These are phyloP conservation scores for Parnassius smintheus DNA, from an alignment of 2,888 invertebrate species.

Conservation along the genomic window DNA sequence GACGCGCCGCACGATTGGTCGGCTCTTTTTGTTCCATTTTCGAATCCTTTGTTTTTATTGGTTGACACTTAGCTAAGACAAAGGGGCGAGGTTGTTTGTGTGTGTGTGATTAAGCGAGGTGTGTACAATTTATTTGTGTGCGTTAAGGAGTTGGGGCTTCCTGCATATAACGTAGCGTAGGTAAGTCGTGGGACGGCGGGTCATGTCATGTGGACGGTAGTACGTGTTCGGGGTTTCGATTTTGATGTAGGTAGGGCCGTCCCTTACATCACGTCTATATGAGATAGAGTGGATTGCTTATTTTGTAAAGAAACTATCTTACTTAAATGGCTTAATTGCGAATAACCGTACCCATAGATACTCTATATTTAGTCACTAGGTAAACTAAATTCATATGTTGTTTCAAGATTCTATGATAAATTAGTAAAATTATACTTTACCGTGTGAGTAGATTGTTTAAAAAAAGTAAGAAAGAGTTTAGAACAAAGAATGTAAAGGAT, in stretches of 20 bases:
- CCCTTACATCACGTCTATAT: slow-evolving; percentile 52
- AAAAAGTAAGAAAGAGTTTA: slow-evolving; percentile 20
- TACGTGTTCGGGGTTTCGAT: slow-evolving; percentile 69
- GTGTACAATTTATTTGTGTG: slow-evolving; percentile 54
- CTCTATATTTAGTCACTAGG: too few species aligned
- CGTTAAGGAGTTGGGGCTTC: slow-evolving; percentile 72
- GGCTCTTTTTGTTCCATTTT: slow-evolving; percentile 79
- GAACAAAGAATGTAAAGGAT: slow-evolving; percentile 25
- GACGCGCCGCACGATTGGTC: slow-evolving; percentile 75
- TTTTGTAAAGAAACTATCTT: slow-evolving; percentile 39
- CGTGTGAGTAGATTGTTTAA: neutral
- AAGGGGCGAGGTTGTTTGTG: slow-evolving; percentile 74
- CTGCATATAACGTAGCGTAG: slow-evolving; percentile 44
- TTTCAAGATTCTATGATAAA: too few species aligned
- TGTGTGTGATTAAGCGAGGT: slow-evolving; percentile 59
- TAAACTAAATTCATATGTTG: too few species aligned
- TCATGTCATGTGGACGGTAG: slow-evolving; percentile 43
- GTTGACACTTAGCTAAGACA: slow-evolving; percentile 82
- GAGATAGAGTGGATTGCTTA: slow-evolving; percentile 61
- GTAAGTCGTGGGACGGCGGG: slow-evolving; percentile 55
- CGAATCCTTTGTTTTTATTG: slow-evolving; percentile 81
- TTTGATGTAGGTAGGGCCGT: slow-evolving; percentile 69
- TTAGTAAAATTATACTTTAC: too few species aligned
- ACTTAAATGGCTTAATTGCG: neutral
- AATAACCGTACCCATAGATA: neutral